Base-by-base conservation (phyloP, 2,888 invertebrate genomes). In the Cinara cedri region DNA sequence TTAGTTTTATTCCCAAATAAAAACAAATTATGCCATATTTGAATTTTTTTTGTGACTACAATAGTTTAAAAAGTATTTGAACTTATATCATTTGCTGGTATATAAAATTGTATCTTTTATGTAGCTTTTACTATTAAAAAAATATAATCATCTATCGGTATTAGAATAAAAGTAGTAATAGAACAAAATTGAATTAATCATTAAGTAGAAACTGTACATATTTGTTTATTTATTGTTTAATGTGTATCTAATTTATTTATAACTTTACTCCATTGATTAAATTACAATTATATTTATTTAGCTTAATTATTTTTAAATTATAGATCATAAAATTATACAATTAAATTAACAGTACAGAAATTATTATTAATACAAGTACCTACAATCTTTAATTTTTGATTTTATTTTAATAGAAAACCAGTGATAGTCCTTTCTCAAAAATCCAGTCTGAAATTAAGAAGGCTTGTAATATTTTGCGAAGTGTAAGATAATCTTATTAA, bases 401-500 rank as follows among this genome's bases (percentile, higher is more conserved):
- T 34, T 78, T 78, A 78, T 78, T 70, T 78, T 70, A 51, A 68
- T 78, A 78, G 78, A 62, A 60, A 42, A 46, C 60, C 60, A 9
- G 63, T 78, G 46, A 62, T 57, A 24, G 13, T 42, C 78, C 70
- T 26, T 42, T 34, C 44, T 34, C 44, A 78, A 78, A 60, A 70
- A 24, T n/a, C n/a, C 51, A 60, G 51, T 68, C 60, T 78, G 78
- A 78, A 42, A 78, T 78, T 70, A 60, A 62, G 62, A 78, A 78
- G n/a, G 70, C 60, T 68, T 70, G 78, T 78, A 60, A 70, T 70
- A 24, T 62, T 78, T 70, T 78, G 4, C 78, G 51, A 70, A 78
- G 24, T 62, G 78, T 78, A 78, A 78, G 78, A 78, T 46, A 70
- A 78, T 51, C 60, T 70, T 21, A 49, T 68, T 60, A 8, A 78